Conservation (phyloP, 2,797 vertebrate species). For the Mus minutoides region DNA sequence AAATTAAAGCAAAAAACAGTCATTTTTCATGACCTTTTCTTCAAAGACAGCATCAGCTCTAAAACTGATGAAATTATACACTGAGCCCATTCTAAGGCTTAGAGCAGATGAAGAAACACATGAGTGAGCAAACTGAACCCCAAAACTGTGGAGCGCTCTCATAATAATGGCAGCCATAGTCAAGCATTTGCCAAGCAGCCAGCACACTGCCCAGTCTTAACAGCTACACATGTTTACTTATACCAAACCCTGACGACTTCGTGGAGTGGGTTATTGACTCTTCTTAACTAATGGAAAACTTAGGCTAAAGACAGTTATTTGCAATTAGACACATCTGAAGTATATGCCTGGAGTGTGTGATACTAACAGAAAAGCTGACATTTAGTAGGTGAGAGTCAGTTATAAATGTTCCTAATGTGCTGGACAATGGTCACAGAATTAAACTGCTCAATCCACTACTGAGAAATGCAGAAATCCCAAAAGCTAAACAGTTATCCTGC, state of each 20-base stretch:
- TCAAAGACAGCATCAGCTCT: neutral
- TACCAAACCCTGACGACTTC: neutral
- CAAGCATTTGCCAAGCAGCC: neutral
- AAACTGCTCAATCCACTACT: neutral
- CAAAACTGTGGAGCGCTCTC: neutral
- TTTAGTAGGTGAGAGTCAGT: neutral
- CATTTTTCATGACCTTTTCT: conserved; percentile 33
- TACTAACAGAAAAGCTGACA: neutral
- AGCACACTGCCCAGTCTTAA: neutral
- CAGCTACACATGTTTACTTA: neutral
- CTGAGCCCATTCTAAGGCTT: conserved; percentile 49
- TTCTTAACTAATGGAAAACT: neutral
- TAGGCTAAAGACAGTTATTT: neutral
- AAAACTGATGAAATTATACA: conserved; percentile 10
- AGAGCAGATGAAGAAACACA: neutral
- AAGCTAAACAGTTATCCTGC: neutral
- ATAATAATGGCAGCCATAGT: neutral
- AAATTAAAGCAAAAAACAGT: neutral
- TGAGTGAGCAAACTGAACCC: conserved; percentile 58
- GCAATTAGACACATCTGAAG: neutral
- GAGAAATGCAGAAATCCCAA: conserved; percentile 29
- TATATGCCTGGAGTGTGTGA: neutral
- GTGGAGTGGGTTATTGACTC: neutral
- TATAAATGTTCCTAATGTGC: neutral
- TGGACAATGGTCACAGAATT: conserved; percentile 41